Evolutionary conservation across 2,113 vertebrate genomes (phyloP), one percentile per base, ranked within the genome.

Genomic region (Macrotus californicus): DNA sequence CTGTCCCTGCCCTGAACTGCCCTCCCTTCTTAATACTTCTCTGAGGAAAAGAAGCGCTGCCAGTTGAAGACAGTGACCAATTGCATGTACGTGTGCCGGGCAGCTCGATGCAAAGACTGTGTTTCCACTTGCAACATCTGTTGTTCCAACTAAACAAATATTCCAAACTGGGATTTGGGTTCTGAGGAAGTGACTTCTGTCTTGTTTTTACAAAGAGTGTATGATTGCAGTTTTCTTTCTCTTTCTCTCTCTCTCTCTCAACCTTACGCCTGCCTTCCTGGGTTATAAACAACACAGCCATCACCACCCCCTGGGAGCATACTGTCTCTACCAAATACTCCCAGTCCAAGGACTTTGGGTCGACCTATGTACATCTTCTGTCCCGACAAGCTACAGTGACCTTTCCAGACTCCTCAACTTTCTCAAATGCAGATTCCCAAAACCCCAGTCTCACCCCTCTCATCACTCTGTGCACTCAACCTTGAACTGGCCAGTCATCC

Each of bases 101-200:
- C 3, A 26, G 61, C 48, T 82, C 52, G 29, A 43, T 4, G 73
- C 87, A 83, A 96, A 81, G 56, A 50, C 2, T 64, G 39, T 11
- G n/a, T 70, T 97, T 92, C 96, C 94, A 91, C 96, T 79, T 94
- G 89, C 76, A 95, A 90, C 14, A 75, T 93, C 46, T 84, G 81
- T 92, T 93, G 81, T 92, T 93, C 36, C 72, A 93, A 81, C 73
- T 91, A 94, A 96, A 92, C 83, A 95, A 95, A 72, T 82, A 85
- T 64, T 52, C n/a, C 83, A 84, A 80, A 75, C 22, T 50, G 21
- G 69, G 82, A 90, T 90, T 82, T 85, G 22, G 70, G 46, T 73
- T 91, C 48, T 64, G 39, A 89, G 69, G 26, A 29, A 26, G 1
- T 89, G 59, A 26, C 83, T 85, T 77, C n/a, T 50, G 72, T 43